Base-by-base conservation (phyloP, 2,888 invertebrate species). In the Drosophila phalerata region DNA sequence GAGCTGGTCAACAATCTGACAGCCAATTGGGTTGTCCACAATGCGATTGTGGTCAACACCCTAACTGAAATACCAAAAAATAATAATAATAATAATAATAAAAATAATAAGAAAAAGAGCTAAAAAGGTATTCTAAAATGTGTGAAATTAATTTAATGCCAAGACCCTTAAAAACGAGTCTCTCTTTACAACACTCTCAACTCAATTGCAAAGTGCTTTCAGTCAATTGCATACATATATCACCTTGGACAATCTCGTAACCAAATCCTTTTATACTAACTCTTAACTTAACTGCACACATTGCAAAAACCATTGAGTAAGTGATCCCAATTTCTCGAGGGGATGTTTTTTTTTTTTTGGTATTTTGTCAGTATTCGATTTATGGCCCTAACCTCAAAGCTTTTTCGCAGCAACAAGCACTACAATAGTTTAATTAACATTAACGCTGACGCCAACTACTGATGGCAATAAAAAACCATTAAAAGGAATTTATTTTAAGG, bases 351-450 rank as follows among this genome's bases (percentile, higher is more conserved):
- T 9, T 9, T n/a, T 30, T 28, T 9, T 22, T 42, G 40, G 47
- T 11, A 25, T 67, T 76, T 66, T 45, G 62, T 51, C 55, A 56
- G 57, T 40, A 53, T 56, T 58, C 66, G 57, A 69, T 73, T 73
- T 80, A 82, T 80, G 69, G 70, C 53, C 15, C 55, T 9, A 43
- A 43, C 22, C 32, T 22, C 43, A 22, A 43, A 43, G 55, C 43
- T 47, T 25, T 25, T 45, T 13, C 22, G n/a, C 71, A 45, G 67
- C 63, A 56, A 67, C 73, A 69, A 72, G 81, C 77, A 74, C 72
- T 86, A 88, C 72, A 86, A 88, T 85, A 88, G 84, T 85, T 88
- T 85, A 88, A 85, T 85, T 85, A 85, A 88, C 89, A 85, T 85
- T 88, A 85, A 86, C 86, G 88, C 86, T 73, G 81, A 79, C 78